Base-by-base conservation (phyloP, 2,888 invertebrate species). In the Rotaria sp. region DNA sequence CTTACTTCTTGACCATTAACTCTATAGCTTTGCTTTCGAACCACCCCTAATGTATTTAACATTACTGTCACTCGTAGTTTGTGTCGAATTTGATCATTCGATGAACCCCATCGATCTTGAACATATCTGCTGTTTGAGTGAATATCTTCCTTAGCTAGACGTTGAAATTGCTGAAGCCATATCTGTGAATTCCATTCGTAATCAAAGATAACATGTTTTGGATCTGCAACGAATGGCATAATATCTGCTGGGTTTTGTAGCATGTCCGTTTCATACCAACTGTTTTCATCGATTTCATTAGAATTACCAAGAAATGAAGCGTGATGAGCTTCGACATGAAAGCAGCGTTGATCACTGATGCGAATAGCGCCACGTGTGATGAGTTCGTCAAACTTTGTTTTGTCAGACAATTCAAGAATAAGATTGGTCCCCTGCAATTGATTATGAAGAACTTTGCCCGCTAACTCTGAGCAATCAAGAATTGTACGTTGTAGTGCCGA, bases 401-500 rank as follows among this genome's bases (percentile, higher is more conserved):
- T 11, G 11, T 55, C 55, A 8, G 55, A 55, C 4, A 55, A 4
- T 55, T 55, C 55, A 55, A 55, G 21, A 24, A 55, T 55, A 55
- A 24, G 21, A 55, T 55, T 24, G 55, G 2, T 24, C 11, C 11
- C 55, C 4, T 24, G 21, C 24, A 3, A 4, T 55, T 18, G 4
- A 55, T 24, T 2, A 24, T 55, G 7, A 4, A 24, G 3, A 3
- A 55, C 55, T 55, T 55, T 55, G 2, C 55, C 55, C 3, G 4
- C 4, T 8, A 55, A 55, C 2, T 24, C 24, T 24, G 4, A 2
- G 24, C 11, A 11, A 7, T 55, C 11, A 8, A 24, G 4, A 7
- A 55, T 3, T 10, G 4, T 24, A 10, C 3, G 2, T 3, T 8
- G 4, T 8, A 8, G 7, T 11, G 3, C 4, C 3, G 18, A 8